Evolutionary conservation across 2,888 invertebrate species (phyloP).

Genomic region (Drosophila tripunctata): DNA sequence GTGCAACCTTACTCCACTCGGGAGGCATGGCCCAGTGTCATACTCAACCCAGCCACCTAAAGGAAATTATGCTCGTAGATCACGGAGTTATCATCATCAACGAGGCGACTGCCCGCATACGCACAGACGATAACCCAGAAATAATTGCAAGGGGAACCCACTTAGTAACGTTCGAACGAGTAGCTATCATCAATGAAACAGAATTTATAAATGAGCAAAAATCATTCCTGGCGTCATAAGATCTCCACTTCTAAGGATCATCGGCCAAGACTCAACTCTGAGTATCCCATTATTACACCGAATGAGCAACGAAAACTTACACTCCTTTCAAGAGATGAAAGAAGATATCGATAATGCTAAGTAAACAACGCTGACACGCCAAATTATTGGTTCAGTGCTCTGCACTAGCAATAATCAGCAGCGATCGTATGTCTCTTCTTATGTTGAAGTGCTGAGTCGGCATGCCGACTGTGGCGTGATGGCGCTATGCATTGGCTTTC

Average conservation of each 20-base stretch:
- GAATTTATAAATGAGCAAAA: conserved; percentile 2
- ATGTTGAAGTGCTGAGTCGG: too few relatives aligned
- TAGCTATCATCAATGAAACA: neutral
- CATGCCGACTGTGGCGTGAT: too few relatives aligned
- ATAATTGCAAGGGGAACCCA: neutral
- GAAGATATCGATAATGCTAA: neutral
- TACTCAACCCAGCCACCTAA: conserved; percentile 11
- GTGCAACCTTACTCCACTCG: conserved; percentile 10
- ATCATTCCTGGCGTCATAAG: neutral
- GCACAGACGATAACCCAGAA: neutral
- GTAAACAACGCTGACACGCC: too few relatives aligned
- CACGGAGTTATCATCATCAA: conserved; percentile 5
- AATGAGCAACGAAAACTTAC: neutral
- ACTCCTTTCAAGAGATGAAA: neutral
- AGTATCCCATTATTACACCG: conserved; percentile 3
- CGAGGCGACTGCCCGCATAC: conserved; percentile 7
- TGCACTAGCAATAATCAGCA: too few relatives aligned
- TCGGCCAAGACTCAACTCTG: neutral
- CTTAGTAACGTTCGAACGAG: conserved; percentile 1
- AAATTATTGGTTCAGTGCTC: too few relatives aligned
- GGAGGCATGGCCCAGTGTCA: conserved; percentile 6
- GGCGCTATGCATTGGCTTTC: neutral
- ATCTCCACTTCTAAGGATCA: neutral
- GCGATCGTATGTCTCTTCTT: too few relatives aligned
- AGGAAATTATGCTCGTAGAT: conserved; percentile 1